A percentile compares a stretch with the other conserved stretches of the same genome.
phyloP scores from a whole-genome alignment of 2,797 vertebrate species.

The Atherinosoma microstoma region DNA sequence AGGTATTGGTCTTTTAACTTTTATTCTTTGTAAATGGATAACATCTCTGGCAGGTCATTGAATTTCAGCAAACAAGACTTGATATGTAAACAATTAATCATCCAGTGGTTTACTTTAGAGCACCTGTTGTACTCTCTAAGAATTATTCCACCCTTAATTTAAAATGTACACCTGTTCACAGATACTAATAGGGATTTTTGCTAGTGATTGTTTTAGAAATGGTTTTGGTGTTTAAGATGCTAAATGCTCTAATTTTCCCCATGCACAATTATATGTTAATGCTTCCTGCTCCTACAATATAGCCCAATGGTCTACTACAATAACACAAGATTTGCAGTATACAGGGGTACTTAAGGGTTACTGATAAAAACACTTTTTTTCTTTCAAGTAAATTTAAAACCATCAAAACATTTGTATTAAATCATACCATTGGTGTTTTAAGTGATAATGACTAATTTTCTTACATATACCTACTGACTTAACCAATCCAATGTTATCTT shows the following conservation, averaged over 20 bases:
- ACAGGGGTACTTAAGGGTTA: no score
- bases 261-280: neutral
- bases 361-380: neutral
- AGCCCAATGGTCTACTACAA: neutral
- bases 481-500: neutral
- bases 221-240: neutral
- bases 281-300: neutral
- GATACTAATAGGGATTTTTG: neutral
- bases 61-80: conserved; percentile 45
- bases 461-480: neutral
- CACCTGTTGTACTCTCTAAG: conserved; percentile 63
- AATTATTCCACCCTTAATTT: conserved; percentile 36
- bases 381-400: neutral
- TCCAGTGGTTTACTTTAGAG: conserved; percentile 61
- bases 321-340: neutral
- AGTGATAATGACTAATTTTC: neutral
- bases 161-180: conserved; percentile 38
- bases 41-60: conserved; percentile 44
- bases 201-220: neutral
- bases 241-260: neutral
- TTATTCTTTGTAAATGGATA: conserved; percentile 75
- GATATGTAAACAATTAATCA: conserved; percentile 67
- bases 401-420: neutral
- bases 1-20: conserved; percentile 57
- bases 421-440: neutral